Base-by-base conservation (phyloP, 2,113 vertebrate species). In the Semicossyphus pulcher region DNA sequence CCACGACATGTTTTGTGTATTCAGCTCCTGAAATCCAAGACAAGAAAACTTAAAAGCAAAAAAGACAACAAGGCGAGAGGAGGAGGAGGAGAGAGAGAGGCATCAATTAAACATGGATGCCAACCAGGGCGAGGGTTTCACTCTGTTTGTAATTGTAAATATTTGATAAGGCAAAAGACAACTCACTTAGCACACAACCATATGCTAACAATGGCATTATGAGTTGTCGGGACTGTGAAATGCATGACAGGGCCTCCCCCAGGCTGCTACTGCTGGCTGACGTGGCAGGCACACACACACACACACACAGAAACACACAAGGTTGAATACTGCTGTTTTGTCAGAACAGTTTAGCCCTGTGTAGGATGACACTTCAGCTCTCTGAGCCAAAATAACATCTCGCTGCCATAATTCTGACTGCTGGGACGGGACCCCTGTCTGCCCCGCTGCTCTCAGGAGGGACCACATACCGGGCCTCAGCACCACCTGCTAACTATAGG, bases 81-180 rank as follows among this genome's bases (percentile, higher is more conserved):
- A 56, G n/a, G 37, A 15, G 51, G 54, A 53, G 70, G 18, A 23
- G 53, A 54, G 62, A 26, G 51, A 21, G 57, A 45, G 18, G 14
- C 52, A 85, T 88, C 66, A 81, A 91, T 92, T 86, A 91, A 91
- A 89, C 84, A 92, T 91, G 72, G 86, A 84, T 76, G 70, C 72
- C 76, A 74, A 84, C 59, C 86, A 66, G 79, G 85, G 60, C 81
- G 63, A 87, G 76, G 77, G 82, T 92, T 91, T 90, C 83, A 83
- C 74, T 85, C 70, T 86, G 86, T 92, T 92, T 92, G 91, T 92
- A 91, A 88, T 75, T 76, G 65, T 93, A 84, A 92, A 92, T 92
- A 91, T 93, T 92, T 92, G 73, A 93, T 93, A 28, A 84, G 62
- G 73, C 57, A 72, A 85, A 89, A 83, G 86, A 83, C 89, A 80